A percentile compares a stretch with the other conserved stretches of the same genome.
Evolutionary conservation across 2,113 vertebrate genomes (phyloP).

Genomic region (Sinocyclocheilus maitianheensis): DNA sequence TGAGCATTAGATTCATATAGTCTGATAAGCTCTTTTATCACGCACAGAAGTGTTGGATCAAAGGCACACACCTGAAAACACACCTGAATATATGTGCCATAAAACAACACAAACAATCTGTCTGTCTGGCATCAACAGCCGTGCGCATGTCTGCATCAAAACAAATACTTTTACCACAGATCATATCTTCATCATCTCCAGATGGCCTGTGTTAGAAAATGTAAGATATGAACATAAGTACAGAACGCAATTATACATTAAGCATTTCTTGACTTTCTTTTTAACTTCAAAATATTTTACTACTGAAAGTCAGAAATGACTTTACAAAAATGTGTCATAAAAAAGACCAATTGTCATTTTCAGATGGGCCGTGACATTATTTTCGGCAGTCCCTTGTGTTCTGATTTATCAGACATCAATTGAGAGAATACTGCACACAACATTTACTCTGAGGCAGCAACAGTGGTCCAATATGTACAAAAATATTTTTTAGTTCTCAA

Average conservation of each 20-base stretch:
- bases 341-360: too few relatives aligned
- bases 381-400: background rate
- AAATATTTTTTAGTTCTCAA: too few relatives aligned
- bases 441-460: too few relatives aligned
- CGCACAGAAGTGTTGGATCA: background rate
- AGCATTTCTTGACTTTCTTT: background rate
- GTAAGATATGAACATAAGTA: background rate
- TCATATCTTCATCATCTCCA: constrained; percentile 24
- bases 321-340: background rate
- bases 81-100: background rate
- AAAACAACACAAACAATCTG: constrained; percentile 7
- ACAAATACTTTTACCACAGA: background rate
- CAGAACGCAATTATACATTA: background rate
- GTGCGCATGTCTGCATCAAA: background rate
- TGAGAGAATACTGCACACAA: too few relatives aligned
- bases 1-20: background rate
- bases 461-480: too few relatives aligned
- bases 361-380: too few relatives aligned
- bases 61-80: background rate
- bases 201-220: background rate
- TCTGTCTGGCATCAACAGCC: background rate
- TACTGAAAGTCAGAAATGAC: background rate
- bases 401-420: background rate
- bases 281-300: background rate
- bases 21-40: constrained; percentile 6